A percentile compares a stretch with the other conserved stretches of the same genome.
Conservation (phyloP, 2,113 vertebrate species). For the Craseonycteris thonglongyai region DNA sequence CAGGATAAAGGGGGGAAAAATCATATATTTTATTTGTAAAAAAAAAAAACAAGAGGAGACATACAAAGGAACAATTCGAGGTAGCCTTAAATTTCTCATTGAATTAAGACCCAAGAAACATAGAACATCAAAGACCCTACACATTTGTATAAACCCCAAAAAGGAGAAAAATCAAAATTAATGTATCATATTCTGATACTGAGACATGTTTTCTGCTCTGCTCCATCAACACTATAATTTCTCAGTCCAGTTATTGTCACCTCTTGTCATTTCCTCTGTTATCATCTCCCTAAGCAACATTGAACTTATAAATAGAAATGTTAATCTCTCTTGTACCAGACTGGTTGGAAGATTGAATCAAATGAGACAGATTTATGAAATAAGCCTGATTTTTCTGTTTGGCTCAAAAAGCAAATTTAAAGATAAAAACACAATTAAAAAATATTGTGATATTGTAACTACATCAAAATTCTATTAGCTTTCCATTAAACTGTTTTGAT, state of each 20-base stretch:
- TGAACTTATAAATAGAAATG: neutral
- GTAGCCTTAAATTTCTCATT: neutral
- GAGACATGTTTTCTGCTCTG: neutral
- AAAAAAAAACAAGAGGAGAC: neutral
- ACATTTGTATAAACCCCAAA: neutral
- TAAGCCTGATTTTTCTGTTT: neutral
- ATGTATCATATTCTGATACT: neutral
- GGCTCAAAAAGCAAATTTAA: neutral
- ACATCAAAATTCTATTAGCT: neutral
- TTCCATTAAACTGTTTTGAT: neutral
- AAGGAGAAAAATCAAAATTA: neutral
- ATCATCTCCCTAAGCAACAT: neutral
- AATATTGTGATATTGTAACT: neutral
- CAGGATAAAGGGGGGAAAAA: neutral
- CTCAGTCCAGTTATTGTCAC: neutral
- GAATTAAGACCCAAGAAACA: neutral
- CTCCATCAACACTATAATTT: neutral
- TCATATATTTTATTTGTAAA: neutral
- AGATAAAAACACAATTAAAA: neutral
- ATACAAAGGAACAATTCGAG: neutral
- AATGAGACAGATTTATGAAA: neutral
- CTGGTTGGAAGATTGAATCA: neutral
- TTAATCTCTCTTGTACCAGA: neutral
- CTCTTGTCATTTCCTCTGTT: neutral
- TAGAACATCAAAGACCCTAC: neutral